Evolutionary conservation across 2,113 vertebrate species (phyloP).

Genomic region (Marcusenius ussheri): DNA sequence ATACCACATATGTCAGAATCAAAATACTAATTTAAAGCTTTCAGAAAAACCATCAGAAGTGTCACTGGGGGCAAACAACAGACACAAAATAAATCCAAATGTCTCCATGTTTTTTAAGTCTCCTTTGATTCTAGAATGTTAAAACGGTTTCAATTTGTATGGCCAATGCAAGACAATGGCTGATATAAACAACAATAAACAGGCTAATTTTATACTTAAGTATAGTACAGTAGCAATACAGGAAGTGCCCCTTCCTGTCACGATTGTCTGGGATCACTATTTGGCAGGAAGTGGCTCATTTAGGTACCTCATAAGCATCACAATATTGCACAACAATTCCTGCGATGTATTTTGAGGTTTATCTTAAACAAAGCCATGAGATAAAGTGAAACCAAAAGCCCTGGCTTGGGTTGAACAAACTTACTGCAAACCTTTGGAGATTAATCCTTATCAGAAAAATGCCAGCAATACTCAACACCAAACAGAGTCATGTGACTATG

Average conservation of each 20-base stretch:
- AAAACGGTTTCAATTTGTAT: not conserved
- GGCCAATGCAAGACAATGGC: not conserved
- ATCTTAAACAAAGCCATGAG: not conserved
- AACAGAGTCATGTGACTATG: conserved; percentile 17
- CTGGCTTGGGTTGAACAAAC: not conserved
- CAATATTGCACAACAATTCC: conserved; percentile 2
- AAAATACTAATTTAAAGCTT: not conserved
- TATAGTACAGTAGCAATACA: conserved; percentile 27
- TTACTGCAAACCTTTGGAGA: conserved; percentile 12
- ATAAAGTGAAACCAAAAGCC: not conserved
- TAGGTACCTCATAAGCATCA: conserved; percentile 25
- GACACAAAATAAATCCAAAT: not conserved
- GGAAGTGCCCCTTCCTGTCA: conserved; percentile 31
- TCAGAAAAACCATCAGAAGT: not conserved
- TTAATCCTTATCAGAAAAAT: conserved; percentile 18
- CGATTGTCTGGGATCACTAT: conserved; percentile 24
- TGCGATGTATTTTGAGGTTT: not conserved
- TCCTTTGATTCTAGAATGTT: not conserved
- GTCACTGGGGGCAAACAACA: not conserved
- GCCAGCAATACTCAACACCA: conserved; percentile 9
- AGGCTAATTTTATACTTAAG: conserved; percentile 11
- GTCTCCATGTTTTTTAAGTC: not conserved
- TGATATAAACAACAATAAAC: not conserved
- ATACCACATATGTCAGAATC: not conserved
- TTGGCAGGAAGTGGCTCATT: conserved; percentile 32